phyloP scores from a whole-genome alignment of 2,113 vertebrate genomes.

The Plecotus auritus region DNA sequence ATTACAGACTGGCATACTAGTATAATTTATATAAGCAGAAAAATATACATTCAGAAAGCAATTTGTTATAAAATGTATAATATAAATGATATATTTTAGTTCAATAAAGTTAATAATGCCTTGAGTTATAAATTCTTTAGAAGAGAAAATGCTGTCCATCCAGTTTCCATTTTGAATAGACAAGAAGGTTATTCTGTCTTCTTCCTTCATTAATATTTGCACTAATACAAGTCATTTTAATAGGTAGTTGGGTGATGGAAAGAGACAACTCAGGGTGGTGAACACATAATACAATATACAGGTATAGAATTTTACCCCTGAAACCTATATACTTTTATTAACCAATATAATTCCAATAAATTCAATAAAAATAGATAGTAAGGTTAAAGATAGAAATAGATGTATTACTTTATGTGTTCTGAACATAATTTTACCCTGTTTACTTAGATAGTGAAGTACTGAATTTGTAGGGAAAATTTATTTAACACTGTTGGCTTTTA shows the following conservation, averaged over 20 bases:
- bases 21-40: background rate
- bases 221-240: background rate
- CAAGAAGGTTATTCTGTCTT: background rate
- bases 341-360: background rate
- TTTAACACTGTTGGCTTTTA: background rate
- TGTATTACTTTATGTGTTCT: background rate
- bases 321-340: background rate
- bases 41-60: background rate
- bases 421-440: background rate
- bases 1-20: background rate
- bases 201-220: background rate
- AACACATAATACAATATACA: background rate
- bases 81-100: background rate
- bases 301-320: background rate
- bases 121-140: background rate
- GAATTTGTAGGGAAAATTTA: background rate
- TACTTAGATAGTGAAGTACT: background rate
- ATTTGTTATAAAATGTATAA: background rate
- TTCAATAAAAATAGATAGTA: background rate
- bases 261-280: background rate
- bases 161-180: background rate
- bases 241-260: background rate
- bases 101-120: background rate
- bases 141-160: background rate
- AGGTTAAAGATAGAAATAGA: background rate